phyloP scores from a whole-genome alignment of 2,888 invertebrate species.

The Anodontia alba region DNA sequence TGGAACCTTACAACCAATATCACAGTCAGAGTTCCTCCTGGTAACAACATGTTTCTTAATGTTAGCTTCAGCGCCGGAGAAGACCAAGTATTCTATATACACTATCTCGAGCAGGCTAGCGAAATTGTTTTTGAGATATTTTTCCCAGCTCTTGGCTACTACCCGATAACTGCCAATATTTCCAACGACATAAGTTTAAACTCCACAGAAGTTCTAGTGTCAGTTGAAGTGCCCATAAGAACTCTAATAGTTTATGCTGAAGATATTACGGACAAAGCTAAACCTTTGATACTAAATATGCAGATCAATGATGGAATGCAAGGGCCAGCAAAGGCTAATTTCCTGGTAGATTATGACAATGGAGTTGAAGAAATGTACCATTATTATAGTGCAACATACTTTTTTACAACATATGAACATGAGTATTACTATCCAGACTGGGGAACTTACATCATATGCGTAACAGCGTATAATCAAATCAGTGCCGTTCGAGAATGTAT shows the following conservation, averaged over 20 bases:
- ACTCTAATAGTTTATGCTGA: conserved; percentile 56
- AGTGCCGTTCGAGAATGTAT: conserved; percentile 64
- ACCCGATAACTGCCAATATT: conserved; percentile 66
- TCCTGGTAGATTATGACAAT: conserved; percentile 77
- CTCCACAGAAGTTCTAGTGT: conserved; percentile 65
- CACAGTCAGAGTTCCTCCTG: conserved; percentile 68
- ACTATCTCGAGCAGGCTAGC: conserved; percentile 49
- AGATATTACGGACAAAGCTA: conserved; percentile 72
- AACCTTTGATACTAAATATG: conserved; percentile 70
- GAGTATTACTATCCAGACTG: conserved; percentile 76
- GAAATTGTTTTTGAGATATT: conserved; percentile 61
- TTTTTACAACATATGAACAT: conserved; percentile 67
- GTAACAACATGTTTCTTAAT: conserved; percentile 72
- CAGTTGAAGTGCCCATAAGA: conserved; percentile 80
- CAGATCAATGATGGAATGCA: conserved; percentile 71
- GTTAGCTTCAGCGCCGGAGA: conserved; percentile 78
- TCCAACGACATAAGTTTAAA: conserved; percentile 77
- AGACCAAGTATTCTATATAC: conserved; percentile 69
- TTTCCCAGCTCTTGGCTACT: conserved; percentile 75
- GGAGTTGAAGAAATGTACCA: conserved; percentile 60
- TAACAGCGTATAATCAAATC: conserved; percentile 78
- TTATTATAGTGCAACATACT: conserved; percentile 52
- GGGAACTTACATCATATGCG: conserved; percentile 80
- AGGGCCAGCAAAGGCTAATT: conserved; percentile 71
- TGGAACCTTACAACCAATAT: conserved; percentile 73